phyloP scores from a whole-genome alignment of 2,797 vertebrate genomes.

The Echeneis naucrates region DNA sequence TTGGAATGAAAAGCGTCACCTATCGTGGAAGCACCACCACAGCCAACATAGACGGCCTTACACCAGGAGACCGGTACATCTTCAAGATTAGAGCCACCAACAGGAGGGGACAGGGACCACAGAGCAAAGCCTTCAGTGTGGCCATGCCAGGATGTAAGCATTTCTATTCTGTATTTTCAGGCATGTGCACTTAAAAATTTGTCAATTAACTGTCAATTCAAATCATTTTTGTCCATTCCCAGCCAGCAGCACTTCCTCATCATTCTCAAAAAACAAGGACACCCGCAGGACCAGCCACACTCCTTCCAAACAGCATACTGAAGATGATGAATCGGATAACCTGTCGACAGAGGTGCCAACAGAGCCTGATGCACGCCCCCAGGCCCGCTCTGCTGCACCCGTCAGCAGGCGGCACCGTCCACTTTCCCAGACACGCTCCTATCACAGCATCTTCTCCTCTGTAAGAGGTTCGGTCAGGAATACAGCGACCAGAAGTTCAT shows the following conservation, averaged over 20 bases:
- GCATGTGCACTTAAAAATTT: conserved; percentile 8
- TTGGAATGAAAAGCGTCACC: conserved; percentile 94
- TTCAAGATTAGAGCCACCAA: conserved; percentile 98
- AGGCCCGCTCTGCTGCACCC: conserved; percentile 52
- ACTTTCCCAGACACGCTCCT: conserved; percentile 82
- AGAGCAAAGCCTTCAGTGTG: conserved; percentile 94
- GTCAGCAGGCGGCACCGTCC: conserved; percentile 74
- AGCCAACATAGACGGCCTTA: conserved; percentile 92
- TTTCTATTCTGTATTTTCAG: conserved; percentile 2
- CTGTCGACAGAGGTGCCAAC: conserved; percentile 77
- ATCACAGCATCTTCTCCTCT: conserved; percentile 84
- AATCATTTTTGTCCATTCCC: conserved; percentile 59
- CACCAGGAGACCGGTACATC: conserved; percentile 95
- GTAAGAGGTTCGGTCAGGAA: conserved; percentile 81
- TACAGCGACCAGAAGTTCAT: conserved; percentile 50
- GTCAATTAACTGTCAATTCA: conserved; percentile 28
- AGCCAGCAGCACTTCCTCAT: conserved; percentile 82
- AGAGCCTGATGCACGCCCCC: conserved; percentile 54
- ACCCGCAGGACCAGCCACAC: conserved; percentile 54
- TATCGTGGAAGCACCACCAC: conserved; percentile 89
- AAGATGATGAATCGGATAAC: conserved; percentile 75
- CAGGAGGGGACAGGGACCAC: conserved; percentile 93
- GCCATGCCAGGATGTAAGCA: conserved; percentile 92
- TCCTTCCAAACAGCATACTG: conserved; percentile 70
- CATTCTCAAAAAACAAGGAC: conserved; percentile 70